phyloP scores from a whole-genome alignment of 2,113 vertebrate species.

The Glaucomys volans region DNA sequence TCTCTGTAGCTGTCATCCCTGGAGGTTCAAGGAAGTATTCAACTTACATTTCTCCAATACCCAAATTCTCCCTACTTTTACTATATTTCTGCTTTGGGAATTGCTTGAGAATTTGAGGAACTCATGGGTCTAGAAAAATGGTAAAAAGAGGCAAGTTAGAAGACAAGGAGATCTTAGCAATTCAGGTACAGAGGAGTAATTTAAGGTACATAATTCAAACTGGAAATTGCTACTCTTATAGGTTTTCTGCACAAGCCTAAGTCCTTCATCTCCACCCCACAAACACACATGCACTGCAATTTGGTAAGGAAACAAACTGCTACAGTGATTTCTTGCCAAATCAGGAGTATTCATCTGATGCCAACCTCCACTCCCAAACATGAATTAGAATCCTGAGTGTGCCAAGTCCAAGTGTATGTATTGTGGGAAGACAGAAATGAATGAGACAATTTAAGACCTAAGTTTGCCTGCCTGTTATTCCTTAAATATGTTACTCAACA shows the following conservation, averaged over 20 bases:
- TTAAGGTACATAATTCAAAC: neutral
- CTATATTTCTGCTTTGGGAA: neutral
- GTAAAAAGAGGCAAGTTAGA: neutral
- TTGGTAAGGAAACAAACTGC: neutral
- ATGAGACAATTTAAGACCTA: neutral
- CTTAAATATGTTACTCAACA: neutral
- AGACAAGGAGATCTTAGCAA: neutral
- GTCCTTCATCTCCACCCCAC: neutral
- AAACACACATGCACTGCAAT: rapidly evolving
- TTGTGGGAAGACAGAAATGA: neutral
- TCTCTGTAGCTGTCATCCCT: neutral
- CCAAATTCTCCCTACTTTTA: neutral
- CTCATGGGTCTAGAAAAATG: neutral
- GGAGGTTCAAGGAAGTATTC: neutral
- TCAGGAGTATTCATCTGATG: neutral
- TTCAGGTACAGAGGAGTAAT: neutral
- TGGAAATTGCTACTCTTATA: neutral
- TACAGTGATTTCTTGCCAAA: neutral
- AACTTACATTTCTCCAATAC: rapidly evolving
- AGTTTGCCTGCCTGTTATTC: neutral
- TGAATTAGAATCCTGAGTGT: neutral
- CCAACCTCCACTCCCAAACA: neutral
- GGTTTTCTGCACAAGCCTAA: neutral
- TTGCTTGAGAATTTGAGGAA: neutral
- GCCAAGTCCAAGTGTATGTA: rapidly evolving